These are phyloP conservation scores for Amorpha juglandis DNA, from an alignment of 2,888 invertebrate genomes.

Conservation along the genomic window DNA sequence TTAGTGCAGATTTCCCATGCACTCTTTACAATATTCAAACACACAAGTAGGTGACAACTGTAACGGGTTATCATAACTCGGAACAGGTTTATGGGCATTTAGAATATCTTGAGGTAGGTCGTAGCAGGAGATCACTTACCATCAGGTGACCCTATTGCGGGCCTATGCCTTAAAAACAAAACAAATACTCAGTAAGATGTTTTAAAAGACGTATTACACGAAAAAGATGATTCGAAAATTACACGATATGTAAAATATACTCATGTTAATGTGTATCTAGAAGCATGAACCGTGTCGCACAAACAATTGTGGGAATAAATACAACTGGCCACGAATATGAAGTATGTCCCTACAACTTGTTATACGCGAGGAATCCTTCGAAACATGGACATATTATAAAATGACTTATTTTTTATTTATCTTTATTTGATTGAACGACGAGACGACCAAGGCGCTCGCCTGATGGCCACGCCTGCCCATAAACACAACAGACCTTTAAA, in stretches of 20 bases:
- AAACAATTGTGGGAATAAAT: slow-evolving; percentile 17
- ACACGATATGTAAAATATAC: slow-evolving; percentile 5
- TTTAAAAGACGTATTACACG: neutral
- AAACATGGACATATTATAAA: neutral
- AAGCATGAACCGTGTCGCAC: slow-evolving; percentile 21
- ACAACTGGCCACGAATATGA: neutral
- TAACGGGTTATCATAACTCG: slow-evolving; percentile 5
- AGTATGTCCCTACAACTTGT: neutral
- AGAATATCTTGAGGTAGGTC: neutral
- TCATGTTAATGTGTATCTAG: neutral
- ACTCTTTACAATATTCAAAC: neutral
- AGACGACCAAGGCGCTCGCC: too few species aligned
- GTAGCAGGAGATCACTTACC: neutral
- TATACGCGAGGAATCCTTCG: neutral
- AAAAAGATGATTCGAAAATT: neutral
- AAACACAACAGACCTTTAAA: too few species aligned
- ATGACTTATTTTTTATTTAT: too few species aligned
- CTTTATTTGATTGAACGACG: too few species aligned
- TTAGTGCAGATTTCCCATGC: neutral
- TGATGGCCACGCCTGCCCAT: too few species aligned
- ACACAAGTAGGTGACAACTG: neutral
- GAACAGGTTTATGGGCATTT: neutral
- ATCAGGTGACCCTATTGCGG: too few species aligned
- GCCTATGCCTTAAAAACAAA: too few species aligned
- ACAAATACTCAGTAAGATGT: too few species aligned